Base-by-base conservation (phyloP, 1,140 invertebrate genomes). In the Telenomus remus region DNA sequence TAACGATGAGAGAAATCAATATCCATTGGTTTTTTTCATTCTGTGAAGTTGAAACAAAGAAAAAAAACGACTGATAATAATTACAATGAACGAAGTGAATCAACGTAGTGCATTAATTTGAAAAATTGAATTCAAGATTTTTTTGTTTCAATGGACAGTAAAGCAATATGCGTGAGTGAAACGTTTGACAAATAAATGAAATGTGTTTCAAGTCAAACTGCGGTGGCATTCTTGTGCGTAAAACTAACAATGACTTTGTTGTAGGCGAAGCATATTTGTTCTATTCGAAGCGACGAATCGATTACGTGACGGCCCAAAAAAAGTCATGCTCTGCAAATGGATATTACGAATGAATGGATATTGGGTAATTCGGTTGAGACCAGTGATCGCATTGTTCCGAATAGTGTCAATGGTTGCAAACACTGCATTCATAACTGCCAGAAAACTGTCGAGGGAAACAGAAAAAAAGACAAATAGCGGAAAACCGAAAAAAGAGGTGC, bases 361-460 rank as follows among this genome's bases (percentile, higher is more conserved):
- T 70, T 71, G 66, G 74, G 50, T 76, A 76, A 76, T 76, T 76
- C 65, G 51, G 74, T n/a, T 66, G 74, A 71, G 74, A 71, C 61
- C 42, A 76, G 60, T 61, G 65, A 76, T 76, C 74, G 56, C 27
- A 66, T 71, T 59, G 49, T 53, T 50, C 56, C 66, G 74, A 76
- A 76, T 70, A 64, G 63, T 66, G 68, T 71, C 66, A 71, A 71
- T 71, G 51, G 68, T 60, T 68, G 68, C 63, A 53, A 68, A 76
- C 63, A 71, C 61, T 60, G 56, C 68, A 71, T 71, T 71, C 68
- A 66, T 76, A 76, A 76, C 63, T 76, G 66, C 61, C 61, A 64
- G 71, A 76, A 76, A 71, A 71, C 74, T 76, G 68, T 66, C 63
- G 63, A 47, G 61, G 12, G 11, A 57, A 50, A 61, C 19, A 43